Conservation (phyloP, 2,113 vertebrate genomes). For the Sander lucioperca region DNA sequence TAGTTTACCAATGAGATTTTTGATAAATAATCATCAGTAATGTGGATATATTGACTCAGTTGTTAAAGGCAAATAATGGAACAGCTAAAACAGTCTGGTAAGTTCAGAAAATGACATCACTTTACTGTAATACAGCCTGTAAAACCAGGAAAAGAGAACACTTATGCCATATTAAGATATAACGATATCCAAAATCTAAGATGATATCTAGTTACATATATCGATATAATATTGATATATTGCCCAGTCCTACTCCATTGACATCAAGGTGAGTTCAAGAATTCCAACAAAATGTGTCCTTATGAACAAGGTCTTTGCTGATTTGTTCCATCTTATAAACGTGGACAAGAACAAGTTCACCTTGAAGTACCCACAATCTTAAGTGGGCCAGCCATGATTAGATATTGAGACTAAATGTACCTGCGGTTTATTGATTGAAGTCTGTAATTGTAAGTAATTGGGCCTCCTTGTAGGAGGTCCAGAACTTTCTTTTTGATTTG, state of each 20-base stretch:
- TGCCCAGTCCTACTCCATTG: background rate
- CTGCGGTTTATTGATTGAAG: slow-evolving; percentile 9
- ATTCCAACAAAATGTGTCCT: background rate
- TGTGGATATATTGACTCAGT: no score
- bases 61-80: no score
- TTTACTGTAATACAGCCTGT: no score
- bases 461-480: background rate
- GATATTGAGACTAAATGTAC: background rate
- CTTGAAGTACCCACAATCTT: background rate
- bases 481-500: slow-evolving; percentile 31
- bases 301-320: background rate
- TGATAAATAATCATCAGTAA: no score
- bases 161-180: no score
- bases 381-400: background rate
- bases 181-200: no score
- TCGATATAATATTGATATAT: no score
- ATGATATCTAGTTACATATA: no score
- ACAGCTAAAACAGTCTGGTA: no score
- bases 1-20: no score
- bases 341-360: background rate
- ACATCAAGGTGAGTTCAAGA: background rate
- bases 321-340: background rate
- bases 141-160: no score
- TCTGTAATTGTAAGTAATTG: slow-evolving; percentile 21
- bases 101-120: no score